Conservation (phyloP, 2,113 vertebrate genomes). For the Ophthalmolycus amberensis region DNA sequence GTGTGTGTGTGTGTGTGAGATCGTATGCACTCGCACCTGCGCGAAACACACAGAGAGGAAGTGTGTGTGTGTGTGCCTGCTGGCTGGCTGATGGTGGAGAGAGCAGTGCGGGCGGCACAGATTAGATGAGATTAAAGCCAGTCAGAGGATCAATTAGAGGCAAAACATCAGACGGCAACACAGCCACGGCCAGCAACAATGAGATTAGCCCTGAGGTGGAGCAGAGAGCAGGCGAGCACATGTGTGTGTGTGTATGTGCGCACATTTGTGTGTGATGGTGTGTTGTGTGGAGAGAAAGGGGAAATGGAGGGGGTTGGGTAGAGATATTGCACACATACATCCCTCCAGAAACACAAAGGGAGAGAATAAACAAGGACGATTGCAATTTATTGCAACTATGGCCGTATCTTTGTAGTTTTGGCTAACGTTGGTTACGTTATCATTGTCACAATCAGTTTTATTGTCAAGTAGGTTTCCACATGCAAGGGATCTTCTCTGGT, state of each 20-base stretch:
- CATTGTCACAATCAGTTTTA: not conserved
- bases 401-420: not conserved
- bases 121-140: slow-evolving; percentile 87
- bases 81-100: slow-evolving; percentile 73
- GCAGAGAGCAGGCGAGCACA: slow-evolving; percentile 57
- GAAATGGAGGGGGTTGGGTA: slow-evolving; percentile 30
- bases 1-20: not conserved
- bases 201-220: slow-evolving; percentile 81
- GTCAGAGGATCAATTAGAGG: slow-evolving; percentile 87
- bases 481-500: not conserved
- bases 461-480: not conserved
- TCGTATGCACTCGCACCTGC: slow-evolving; percentile 8
- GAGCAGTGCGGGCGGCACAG: slow-evolving; percentile 79
- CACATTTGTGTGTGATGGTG: not conserved
- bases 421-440: not conserved
- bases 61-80: slow-evolving; percentile 30
- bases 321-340: slow-evolving; percentile 13
- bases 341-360: slow-evolving; percentile 32
- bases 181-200: slow-evolving; percentile 79
- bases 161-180: slow-evolving; percentile 85
- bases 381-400: not conserved
- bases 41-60: slow-evolving; percentile 35
- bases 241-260: slow-evolving; percentile 29
- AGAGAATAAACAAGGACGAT: slow-evolving; percentile 3
- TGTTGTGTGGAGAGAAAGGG: slow-evolving; percentile 4